Percentiles rank a stretch among this genome's conserved stretches.
Conservation (phyloP, 2,888 invertebrate species). For the Thecocarcelia acutangulata region DNA sequence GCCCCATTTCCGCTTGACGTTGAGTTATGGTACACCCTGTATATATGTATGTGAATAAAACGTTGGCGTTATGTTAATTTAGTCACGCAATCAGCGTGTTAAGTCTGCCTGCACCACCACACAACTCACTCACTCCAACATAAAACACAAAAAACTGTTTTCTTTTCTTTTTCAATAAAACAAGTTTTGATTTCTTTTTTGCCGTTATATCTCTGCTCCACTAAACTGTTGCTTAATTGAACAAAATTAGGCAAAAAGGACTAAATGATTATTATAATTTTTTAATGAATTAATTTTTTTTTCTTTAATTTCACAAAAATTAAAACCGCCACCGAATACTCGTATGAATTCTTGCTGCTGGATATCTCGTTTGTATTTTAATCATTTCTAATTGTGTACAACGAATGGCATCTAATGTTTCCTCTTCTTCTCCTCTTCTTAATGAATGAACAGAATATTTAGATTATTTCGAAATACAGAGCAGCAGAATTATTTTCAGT, state of each 20-base stretch:
- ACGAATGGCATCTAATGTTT: conserved; percentile 24
- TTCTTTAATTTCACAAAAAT: background rate
- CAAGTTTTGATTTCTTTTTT: background rate
- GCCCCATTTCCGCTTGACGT: too few species aligned
- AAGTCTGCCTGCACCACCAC: conserved; percentile 8
- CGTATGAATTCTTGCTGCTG: conserved; percentile 19
- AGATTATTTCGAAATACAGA: conserved; percentile 37
- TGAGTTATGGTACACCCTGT: too few species aligned
- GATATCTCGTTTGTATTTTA: conserved; percentile 38
- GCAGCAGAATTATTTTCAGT: conserved; percentile 21
- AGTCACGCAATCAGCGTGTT: conserved; percentile 57
- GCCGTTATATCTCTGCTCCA: background rate
- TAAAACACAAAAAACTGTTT: background rate
- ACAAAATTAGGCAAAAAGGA: conserved; percentile 8
- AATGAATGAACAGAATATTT: conserved; percentile 52
- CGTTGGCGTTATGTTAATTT: conserved; percentile 55
- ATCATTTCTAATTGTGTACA: conserved; percentile 28
- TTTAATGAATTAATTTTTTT: background rate
- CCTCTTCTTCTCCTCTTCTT: conserved; percentile 10
- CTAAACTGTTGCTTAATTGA: conserved; percentile 43
- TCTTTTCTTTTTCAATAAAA: background rate
- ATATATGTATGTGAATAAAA: conserved; percentile 4
- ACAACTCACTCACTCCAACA: background rate
- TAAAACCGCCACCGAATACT: conserved; percentile 11
- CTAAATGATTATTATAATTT: background rate